Evolutionary conservation across 2,888 invertebrate species (phyloP), one percentile per base, ranked within the genome.

Genomic region (Ephialtes manifestator): DNA sequence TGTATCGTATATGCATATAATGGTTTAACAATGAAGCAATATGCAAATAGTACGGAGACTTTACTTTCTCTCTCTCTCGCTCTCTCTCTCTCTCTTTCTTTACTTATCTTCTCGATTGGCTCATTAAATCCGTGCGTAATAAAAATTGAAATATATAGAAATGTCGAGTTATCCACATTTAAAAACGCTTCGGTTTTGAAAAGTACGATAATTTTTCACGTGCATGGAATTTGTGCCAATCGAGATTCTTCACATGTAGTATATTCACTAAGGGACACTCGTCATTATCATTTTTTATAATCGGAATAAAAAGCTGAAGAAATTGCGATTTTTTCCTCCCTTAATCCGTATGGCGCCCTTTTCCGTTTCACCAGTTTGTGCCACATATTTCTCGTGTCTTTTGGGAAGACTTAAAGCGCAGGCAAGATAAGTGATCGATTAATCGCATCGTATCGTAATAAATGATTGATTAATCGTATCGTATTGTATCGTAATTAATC

Each of bases 11-110:
- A 88, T 78, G 81, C 81, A 81, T 78, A 67, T 85, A 87, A 88
- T 89, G 87, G 81, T 89, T 87, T 88, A 91, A 91, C 91, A 89
- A 90, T 88, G 87, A 91, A 90, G 89, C 89, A 90, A 90, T 90
- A 90, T 88, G 89, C 89, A 89, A 91, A 89, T 89, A 80, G 87
- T 90, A 88, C 78, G 89, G 87, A 90, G 89, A 90, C 86, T 84
- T 89, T 63, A 65, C 80, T 79, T 76, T 83, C 60, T 58, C 58
- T 72, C 35, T 79, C 53, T 79, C 53, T 68, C 67, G 58, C 58
- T 75, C 51, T 55, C 13, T 53, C 58, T 35, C 53, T 63, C n/a
- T 31, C 55, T 51, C 28, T 63, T 81, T 20, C 55, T 51, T 71
- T 39, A 39, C 70, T 18, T 43, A 15, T 51, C 20, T 63, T 72